Percentiles rank a stretch among this genome's conserved stretches.
Evolutionary conservation across 2,113 vertebrate species (phyloP).

Genomic region (Cyanoderma ruficeps): DNA sequence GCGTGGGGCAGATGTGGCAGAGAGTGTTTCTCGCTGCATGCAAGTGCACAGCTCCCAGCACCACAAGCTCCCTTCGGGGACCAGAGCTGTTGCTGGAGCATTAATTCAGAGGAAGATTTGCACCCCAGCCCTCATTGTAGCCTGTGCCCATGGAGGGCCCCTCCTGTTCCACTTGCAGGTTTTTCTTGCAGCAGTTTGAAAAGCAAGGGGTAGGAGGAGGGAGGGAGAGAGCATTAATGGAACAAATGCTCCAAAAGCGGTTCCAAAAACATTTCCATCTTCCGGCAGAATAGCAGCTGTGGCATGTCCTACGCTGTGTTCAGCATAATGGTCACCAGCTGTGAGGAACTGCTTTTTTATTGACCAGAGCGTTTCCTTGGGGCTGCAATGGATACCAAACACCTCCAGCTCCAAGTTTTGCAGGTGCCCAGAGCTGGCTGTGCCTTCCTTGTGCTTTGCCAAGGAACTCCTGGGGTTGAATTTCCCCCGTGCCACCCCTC

Average conservation of each 20-base stretch:
- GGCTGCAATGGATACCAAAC: slow-evolving; percentile 29
- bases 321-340: slow-evolving; percentile 47
- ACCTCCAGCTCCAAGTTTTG: slow-evolving; percentile 45
- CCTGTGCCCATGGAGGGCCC: not conserved
- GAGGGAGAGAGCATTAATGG: not conserved
- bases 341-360: slow-evolving; percentile 29
- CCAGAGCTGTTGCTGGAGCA: rapidly evolving
- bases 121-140: not conserved
- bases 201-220: not conserved
- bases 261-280: slow-evolving; percentile 55
- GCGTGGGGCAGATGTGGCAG: rapidly evolving
- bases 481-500: not conserved
- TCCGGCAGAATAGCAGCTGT: slow-evolving; percentile 47
- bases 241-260: slow-evolving; percentile 14
- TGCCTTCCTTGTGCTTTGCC: not conserved
- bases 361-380: slow-evolving; percentile 11
- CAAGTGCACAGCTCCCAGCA: not conserved
- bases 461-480: not conserved
- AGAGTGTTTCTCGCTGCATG: rapidly evolving
- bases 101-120: not conserved
- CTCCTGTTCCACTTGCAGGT: not conserved
- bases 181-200: not conserved
- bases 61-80: rapidly evolving
- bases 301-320: not conserved
- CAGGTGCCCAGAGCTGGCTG: slow-evolving; percentile 4